Evolutionary conservation across 2,797 vertebrate genomes (phyloP), one percentile per base, ranked within the genome.

Genomic region (Lutjanus campechanus): DNA sequence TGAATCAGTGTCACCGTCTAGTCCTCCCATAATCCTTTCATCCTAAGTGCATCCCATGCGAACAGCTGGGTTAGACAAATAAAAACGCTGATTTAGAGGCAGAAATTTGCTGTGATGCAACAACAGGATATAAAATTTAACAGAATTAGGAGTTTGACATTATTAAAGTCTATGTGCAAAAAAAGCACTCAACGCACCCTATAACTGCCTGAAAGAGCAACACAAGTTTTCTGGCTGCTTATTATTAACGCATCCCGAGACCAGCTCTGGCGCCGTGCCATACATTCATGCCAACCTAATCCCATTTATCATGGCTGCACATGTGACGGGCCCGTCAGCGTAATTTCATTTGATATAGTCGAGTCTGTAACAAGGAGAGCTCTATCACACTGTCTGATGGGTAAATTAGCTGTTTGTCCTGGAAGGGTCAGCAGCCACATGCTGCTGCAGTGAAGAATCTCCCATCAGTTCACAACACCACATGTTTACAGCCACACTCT

Each of bases 331-430:
- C 62, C 69, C 47, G 36, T 77, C 79, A 72, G 81, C 60, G 11
- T 91, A 87, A 94, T 89, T 91, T 84, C 51, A 91, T 93, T 94
- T 75, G 68, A 86, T 73, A 85, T 76, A 74, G 86, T 84, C 60
- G 13, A 66, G 80, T 76, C 47, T 49, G 19, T 54, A 89, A 94
- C 88, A 94, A 92, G 73, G 75, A 68, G 40, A 77, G 78, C 50
- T 63, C 83, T 91, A 74, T 92, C 58, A 54, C 10, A 3, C 56
- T 11, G 73, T 81, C 78, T 58, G 67, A 80, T 29, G 50, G 76
- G 69, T 41, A 85, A 83, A 89, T 85, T 74, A 77, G 72, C 55
- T n/a, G 47, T 65, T 84, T 69, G 80, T 74, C 20, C 73, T 60
- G 8, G 6, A 9, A 40, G 69, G 72, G 80, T 88, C 80, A 85